Conservation (phyloP, 2,113 vertebrate genomes). For the Astur gentilis region DNA sequence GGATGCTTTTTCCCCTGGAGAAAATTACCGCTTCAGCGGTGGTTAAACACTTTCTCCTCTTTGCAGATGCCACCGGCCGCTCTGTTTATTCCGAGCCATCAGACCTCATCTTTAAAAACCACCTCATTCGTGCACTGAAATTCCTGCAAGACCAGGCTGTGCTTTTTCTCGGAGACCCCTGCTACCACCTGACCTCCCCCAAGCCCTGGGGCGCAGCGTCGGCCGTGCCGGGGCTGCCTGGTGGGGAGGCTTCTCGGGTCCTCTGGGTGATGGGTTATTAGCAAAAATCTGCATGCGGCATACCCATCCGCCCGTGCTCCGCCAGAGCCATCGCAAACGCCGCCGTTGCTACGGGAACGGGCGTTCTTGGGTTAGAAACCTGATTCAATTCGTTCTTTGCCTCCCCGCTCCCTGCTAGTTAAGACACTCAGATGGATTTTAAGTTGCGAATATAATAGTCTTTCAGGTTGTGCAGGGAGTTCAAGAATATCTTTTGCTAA, state of each 20-base stretch:
- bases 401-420: neutral
- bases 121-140: rapidly evolving
- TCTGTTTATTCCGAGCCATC: neutral
- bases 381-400: neutral
- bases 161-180: neutral
- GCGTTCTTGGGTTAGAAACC: neutral
- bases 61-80: neutral
- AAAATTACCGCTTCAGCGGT: neutral
- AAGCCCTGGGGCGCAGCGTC: rapidly evolving
- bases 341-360: slow-evolving; percentile 51
- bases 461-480: neutral
- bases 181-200: rapidly evolving
- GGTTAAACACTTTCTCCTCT: neutral
- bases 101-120: neutral
- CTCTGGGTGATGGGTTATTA: neutral
- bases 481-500: neutral
- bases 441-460: neutral
- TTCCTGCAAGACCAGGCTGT: rapidly evolving
- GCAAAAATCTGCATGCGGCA: neutral
- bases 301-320: neutral
- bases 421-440: neutral
- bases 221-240: rapidly evolving
- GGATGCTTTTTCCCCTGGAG: neutral
- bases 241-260: neutral
- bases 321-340: neutral